Evolutionary conservation across 2,797 vertebrate genomes (phyloP).

Genomic region (Acanthornis magna): DNA sequence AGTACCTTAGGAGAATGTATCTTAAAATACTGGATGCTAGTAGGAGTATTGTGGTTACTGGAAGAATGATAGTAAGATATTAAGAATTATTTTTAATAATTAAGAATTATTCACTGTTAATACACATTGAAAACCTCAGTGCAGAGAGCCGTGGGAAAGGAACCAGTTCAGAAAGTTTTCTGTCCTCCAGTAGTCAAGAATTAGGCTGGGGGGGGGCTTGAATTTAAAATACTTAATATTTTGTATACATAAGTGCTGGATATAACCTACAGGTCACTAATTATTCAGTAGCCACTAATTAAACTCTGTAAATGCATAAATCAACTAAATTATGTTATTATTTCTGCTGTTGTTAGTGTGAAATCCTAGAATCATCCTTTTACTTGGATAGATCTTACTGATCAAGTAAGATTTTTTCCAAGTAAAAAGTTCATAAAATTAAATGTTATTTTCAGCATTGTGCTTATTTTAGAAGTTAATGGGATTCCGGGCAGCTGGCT

Average conservation of each 20-base stretch:
- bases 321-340: background rate
- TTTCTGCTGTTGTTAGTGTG: background rate
- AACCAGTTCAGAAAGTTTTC: background rate
- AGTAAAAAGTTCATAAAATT: background rate
- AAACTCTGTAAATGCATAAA: background rate
- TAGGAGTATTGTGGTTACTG: background rate
- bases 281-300: background rate
- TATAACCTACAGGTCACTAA: background rate
- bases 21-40: background rate
- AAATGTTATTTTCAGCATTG: background rate
- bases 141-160: background rate
- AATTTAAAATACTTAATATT: background rate
- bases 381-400: background rate
- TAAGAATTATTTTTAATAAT: background rate
- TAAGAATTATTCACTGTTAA: background rate
- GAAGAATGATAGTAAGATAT: background rate
- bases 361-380: background rate
- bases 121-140: background rate
- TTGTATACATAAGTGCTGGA: background rate
- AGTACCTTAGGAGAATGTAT: background rate
- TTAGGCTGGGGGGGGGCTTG: background rate
- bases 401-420: background rate
- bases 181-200: background rate
- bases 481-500: background rate
- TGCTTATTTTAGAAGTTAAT: background rate